Conservation (phyloP, 2,888 invertebrate species). For the Pristionchus japonicus region DNA sequence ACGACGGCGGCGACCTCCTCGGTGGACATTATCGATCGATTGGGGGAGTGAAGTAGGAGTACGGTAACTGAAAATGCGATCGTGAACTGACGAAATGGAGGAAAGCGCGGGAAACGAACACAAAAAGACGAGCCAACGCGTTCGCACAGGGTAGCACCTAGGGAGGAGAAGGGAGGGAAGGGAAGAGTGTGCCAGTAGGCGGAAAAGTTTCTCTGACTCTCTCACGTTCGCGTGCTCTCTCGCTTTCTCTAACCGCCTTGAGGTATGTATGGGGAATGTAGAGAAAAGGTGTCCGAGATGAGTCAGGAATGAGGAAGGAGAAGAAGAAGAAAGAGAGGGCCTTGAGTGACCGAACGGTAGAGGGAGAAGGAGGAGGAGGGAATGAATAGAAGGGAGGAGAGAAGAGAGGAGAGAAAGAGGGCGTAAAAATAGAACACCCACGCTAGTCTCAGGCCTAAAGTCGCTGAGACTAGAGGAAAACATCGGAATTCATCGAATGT, state of each 20-base stretch:
- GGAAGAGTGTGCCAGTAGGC: neutral
- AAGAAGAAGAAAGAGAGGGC: neutral
- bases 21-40: slow-evolving; percentile 41
- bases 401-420: slow-evolving; percentile 1
- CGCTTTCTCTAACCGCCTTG: neutral
- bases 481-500: neutral
- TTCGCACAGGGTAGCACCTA: slow-evolving; percentile 19
- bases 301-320: neutral
- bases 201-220: neutral
- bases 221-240: neutral
- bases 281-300: slow-evolving; percentile 8
- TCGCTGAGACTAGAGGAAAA: neutral
- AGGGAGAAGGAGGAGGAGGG: neutral
- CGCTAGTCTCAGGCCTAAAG: neutral
- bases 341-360: neutral
- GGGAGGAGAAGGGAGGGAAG: neutral
- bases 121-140: neutral
- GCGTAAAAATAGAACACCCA: neutral
- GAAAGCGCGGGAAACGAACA: slow-evolving; percentile 11
- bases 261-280: neutral
- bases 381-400: neutral
- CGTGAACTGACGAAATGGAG: neutral
- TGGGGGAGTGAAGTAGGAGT: neutral
- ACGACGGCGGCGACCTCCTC: slow-evolving; percentile 44
- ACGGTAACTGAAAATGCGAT: neutral